Evolutionary conservation across 1,140 invertebrate species (phyloP).

Genomic region (Penaeus chinensis): DNA sequence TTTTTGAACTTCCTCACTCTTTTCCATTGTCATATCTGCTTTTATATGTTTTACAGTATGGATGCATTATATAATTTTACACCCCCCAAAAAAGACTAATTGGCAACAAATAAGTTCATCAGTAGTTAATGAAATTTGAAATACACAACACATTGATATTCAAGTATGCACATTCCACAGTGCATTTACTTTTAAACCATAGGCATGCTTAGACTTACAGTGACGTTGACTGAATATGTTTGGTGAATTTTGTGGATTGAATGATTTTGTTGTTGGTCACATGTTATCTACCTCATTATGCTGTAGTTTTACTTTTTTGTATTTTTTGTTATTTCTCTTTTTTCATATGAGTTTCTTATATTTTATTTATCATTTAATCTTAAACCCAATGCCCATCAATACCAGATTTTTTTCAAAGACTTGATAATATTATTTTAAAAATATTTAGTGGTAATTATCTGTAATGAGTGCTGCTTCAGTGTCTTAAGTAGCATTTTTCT

Average conservation of each 20-base stretch:
- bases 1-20: too few species aligned
- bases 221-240: too few species aligned
- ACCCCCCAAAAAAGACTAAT: too few species aligned
- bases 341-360: background rate
- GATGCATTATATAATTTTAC: too few species aligned
- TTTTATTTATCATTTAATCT: background rate
- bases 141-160: too few species aligned
- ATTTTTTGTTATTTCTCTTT: conserved; percentile 5
- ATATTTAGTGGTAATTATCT: conserved; percentile 39
- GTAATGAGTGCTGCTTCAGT: conserved; percentile 54
- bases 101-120: too few species aligned
- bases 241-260: conserved; percentile 25
- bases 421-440: conserved; percentile 14
- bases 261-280: conserved; percentile 47
- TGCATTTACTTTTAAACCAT: too few species aligned
- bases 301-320: conserved; percentile 41
- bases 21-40: too few species aligned
- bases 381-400: conserved; percentile 19
- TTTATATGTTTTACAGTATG: too few species aligned
- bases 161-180: too few species aligned
- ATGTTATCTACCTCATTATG: conserved; percentile 55
- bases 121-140: too few species aligned
- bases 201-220: too few species aligned
- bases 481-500: conserved; percentile 51
- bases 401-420: conserved; percentile 24